Percentiles rank a stretch among this genome's conserved stretches.
Conservation (phyloP, 2,888 invertebrate genomes). For the Trachelus troglodyta region DNA sequence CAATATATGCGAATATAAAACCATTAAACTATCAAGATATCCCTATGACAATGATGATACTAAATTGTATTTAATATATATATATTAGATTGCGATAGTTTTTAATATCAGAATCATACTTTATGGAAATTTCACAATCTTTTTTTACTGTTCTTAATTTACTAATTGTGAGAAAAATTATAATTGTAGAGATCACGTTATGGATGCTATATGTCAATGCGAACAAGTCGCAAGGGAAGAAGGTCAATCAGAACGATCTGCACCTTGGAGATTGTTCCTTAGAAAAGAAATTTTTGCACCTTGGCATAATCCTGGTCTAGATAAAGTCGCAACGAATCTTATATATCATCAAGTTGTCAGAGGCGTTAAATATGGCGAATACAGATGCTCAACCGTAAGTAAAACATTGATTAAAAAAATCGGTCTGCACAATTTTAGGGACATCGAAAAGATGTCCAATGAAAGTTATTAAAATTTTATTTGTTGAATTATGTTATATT, state of each 20-base stretch:
- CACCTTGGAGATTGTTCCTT: slow-evolving; percentile 89
- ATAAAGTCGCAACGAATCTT: slow-evolving; percentile 85
- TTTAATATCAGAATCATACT: background rate
- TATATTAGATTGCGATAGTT: background rate
- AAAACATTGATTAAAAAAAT: background rate
- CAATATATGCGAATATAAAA: background rate
- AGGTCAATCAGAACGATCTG: slow-evolving; percentile 84
- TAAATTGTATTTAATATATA: background rate
- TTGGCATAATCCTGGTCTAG: slow-evolving; percentile 90
- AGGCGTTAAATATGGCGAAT: slow-evolving; percentile 93
- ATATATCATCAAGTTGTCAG: slow-evolving; percentile 90
- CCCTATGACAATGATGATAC: background rate
- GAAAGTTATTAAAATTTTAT: background rate
- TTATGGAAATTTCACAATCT: background rate
- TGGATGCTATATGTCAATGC: slow-evolving; percentile 96
- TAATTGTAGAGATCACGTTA: slow-evolving; percentile 82
- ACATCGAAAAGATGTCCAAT: background rate
- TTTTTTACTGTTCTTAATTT: background rate
- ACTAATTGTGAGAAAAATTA: background rate
- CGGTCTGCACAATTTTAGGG: background rate
- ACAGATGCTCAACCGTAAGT: slow-evolving; percentile 75
- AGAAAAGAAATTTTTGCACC: slow-evolving; percentile 91
- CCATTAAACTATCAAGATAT: too few species aligned
- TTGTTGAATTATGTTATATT: too few species aligned
- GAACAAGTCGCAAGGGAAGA: slow-evolving; percentile 95